A percentile compares a stretch with the other conserved stretches of the same genome.
Evolutionary conservation across 2,113 vertebrate species (phyloP).

Genomic region (Siniperca knerii): DNA sequence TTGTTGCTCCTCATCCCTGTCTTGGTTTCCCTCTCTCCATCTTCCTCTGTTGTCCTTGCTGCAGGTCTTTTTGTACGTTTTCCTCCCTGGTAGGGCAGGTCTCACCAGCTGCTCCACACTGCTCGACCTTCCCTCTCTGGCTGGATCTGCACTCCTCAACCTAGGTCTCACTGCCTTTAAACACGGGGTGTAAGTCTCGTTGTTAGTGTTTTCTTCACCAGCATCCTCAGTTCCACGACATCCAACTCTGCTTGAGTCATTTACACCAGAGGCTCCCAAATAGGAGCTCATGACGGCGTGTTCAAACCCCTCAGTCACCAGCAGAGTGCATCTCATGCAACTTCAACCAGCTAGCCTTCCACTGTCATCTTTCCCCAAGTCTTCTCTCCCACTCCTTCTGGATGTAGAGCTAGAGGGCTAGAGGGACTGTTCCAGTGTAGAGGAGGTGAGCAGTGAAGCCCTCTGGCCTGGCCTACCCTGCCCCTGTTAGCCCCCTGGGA

Average conservation of each 20-base stretch:
- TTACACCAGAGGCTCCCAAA: conserved; percentile 44
- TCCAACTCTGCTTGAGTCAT: conserved; percentile 29
- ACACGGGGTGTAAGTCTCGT: conserved; percentile 81
- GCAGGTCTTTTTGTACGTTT: conserved; percentile 82
- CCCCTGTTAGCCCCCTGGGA: conserved; percentile 82
- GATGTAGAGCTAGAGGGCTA: conserved; percentile 55
- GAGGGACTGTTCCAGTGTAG: conserved; percentile 69
- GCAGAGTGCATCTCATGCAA: conserved; percentile 28
- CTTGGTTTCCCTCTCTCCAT: conserved; percentile 44
- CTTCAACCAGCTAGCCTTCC: conserved; percentile 32
- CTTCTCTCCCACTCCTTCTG: conserved; percentile 40
- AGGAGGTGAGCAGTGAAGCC: conserved; percentile 51
- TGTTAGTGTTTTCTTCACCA: conserved; percentile 63
- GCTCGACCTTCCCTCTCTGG: conserved; percentile 70
- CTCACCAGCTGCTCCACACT: conserved; percentile 66
- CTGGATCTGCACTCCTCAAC: conserved; percentile 50
- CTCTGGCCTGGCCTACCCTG: conserved; percentile 47
- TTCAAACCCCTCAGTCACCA: conserved; percentile 24
- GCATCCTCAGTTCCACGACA: conserved; percentile 35
- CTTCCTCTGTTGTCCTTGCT: conserved; percentile 79
- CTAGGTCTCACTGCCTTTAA: conserved; percentile 62
- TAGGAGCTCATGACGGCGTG: conserved; percentile 61
- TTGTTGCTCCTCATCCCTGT: conserved; percentile 43
- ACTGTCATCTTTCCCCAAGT: conserved; percentile 25
- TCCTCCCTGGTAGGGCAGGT: conserved; percentile 73